Evolutionary conservation across 1,140 invertebrate genomes (phyloP), one percentile per base, ranked within the genome.

Genomic region (Brachionus rubens): DNA sequence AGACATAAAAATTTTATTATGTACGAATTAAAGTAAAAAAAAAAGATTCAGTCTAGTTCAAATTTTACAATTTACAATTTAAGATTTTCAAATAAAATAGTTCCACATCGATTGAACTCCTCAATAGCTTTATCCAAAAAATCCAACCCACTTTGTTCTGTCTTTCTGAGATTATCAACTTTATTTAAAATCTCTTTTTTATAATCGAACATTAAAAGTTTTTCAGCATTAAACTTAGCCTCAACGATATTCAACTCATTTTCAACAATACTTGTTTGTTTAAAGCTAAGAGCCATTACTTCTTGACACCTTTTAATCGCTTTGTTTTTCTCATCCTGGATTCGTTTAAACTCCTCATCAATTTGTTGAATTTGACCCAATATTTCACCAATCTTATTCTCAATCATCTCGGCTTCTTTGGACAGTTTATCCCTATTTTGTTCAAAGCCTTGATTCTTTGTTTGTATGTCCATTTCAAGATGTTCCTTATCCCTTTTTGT

Each of bases 51-150:
- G 9, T n/a, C 14, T 40, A 16, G 56, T 36, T 40, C 40, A 62
- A 10, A 14, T 21, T 52, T 6, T 50, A 54, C 6, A 54, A 30
- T 9, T 54, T 28, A 21, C 19, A 54, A 30, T 14, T 54, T 6
- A 12, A 43, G 12, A 46, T 43, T 65, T 19, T 65, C 36, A 21
- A 65, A 65, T 4, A 19, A 26, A 65, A 65, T 40, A 12, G 59
- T 46, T 21, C 36, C 36, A 43, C 14, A 30, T 43, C 43, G 21
- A 12, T 19, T 21, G 19, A 40, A 65, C 7, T 65, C 16, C 19
- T 65, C 59, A 21, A 43, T 24, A 14, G 59, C 59, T 65, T 65
- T 65, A 41, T 65, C 40, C 24, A 65, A 65, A 43, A 65, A 65
- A 1, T 65, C 1, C 1, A 3, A 19, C 16, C 41, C 3, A 6